Conservation (phyloP, 2,113 vertebrate species). For the Rhinopomastus cyanomelas region DNA sequence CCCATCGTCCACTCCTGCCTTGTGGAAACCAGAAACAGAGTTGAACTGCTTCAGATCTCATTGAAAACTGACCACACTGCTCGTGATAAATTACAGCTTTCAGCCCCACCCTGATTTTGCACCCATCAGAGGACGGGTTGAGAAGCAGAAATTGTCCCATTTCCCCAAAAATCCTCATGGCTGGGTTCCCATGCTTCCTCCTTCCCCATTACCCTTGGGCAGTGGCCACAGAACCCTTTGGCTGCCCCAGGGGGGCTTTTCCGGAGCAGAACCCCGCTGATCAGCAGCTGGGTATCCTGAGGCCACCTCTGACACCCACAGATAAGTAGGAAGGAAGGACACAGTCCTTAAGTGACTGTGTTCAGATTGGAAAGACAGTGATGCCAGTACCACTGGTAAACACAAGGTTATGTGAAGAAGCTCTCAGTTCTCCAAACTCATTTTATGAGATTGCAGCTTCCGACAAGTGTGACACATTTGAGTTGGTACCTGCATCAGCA, state of each 20-base stretch:
- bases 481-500: not conserved
- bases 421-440: not conserved
- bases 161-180: not conserved
- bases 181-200: not conserved
- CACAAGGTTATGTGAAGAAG: not conserved
- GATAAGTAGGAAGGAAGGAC: not conserved
- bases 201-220: not conserved
- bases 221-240: fast-evolving
- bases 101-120: not conserved
- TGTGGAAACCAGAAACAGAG: not conserved
- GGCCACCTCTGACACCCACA: not conserved
- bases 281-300: not conserved
- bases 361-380: not conserved
- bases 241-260: not conserved
- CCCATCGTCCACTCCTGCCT: not conserved
- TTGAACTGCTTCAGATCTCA: not conserved
- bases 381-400: not conserved
- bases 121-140: not conserved
- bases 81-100: not conserved
- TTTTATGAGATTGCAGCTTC: not conserved
- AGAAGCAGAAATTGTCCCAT: not conserved
- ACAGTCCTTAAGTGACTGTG: not conserved
- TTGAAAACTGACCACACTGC: not conserved
- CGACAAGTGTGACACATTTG: not conserved
- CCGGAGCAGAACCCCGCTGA: not conserved